Conservation (phyloP, 30 jellyfish, hydroid and myxozoan species). For the Chrysaora quinquecirrha region DNA sequence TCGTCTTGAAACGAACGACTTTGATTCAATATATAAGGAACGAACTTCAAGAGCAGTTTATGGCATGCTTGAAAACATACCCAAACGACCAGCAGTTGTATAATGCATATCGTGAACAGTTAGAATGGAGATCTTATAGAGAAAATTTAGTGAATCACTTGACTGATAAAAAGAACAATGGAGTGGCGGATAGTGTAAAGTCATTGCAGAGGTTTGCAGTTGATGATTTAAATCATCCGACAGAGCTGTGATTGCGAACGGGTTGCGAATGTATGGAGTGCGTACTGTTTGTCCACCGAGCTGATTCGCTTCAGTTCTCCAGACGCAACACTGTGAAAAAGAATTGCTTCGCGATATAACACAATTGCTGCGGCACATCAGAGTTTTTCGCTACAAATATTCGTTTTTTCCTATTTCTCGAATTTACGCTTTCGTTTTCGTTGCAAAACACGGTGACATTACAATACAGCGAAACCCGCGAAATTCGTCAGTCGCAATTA, state of each 20-base stretch:
- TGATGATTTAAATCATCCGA: not conserved
- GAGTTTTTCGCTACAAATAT: no score
- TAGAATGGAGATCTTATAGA: slow-evolving; percentile 54
- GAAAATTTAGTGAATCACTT: slow-evolving; percentile 39
- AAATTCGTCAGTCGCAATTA: no score
- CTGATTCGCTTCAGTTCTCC: no score
- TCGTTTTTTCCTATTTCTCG: no score
- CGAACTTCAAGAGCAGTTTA: slow-evolving; percentile 9
- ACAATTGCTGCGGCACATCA: no score
- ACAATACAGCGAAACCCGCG: no score
- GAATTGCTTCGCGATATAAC: no score
- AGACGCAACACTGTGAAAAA: no score
- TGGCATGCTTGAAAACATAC: slow-evolving; percentile 16
- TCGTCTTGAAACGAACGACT: slow-evolving; percentile 36
- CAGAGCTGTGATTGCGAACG: not conserved
- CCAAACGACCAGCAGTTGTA: slow-evolving; percentile 59
- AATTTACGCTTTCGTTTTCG: no score
- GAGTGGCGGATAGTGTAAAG: not conserved
- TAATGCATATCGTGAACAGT: slow-evolving; percentile 38
- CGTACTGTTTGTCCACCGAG: no score
- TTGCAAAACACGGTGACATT: no score
- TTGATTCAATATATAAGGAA: slow-evolving; percentile 5
- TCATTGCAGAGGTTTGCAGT: not conserved
- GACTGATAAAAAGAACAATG: not conserved
- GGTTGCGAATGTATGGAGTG: no score